A percentile compares a stretch with the other conserved stretches of the same genome.
phyloP scores from a whole-genome alignment of 2,888 invertebrate species.

The Apotomis betuletana region DNA sequence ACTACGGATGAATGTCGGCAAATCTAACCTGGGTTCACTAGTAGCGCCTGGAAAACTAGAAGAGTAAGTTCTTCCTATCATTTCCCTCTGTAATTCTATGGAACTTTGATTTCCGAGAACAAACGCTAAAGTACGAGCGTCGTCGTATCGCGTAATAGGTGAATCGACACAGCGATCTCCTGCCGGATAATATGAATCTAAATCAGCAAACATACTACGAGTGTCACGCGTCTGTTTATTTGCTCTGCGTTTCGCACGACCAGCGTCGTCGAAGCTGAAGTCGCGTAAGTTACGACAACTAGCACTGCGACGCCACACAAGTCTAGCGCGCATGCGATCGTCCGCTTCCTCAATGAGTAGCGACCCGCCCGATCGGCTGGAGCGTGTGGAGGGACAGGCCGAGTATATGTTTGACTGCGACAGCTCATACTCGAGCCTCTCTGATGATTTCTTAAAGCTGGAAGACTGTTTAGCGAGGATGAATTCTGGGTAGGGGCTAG shows the following conservation, averaged over 20 bases:
- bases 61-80: conserved; percentile 89
- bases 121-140: conserved; percentile 80
- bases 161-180: conserved; percentile 85
- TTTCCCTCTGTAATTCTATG: conserved; percentile 87
- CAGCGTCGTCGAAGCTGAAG: conserved; percentile 88
- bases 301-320: conserved; percentile 90
- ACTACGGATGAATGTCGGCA: conserved; percentile 85
- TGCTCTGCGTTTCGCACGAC: conserved; percentile 85
- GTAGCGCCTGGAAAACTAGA: conserved; percentile 93
- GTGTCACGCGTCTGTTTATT: conserved; percentile 65
- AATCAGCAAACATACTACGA: conserved; percentile 66
- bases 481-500: conserved; percentile 80
- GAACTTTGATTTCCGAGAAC: conserved; percentile 76
- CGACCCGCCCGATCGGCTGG: conserved; percentile 71
- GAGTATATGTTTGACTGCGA: conserved; percentile 84
- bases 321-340: conserved; percentile 62
- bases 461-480: conserved; percentile 74
- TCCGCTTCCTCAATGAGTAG: conserved; percentile 59
- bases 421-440: conserved; percentile 84
- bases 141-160: conserved; percentile 89
- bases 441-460: conserved; percentile 74
- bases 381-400: conserved; percentile 70
- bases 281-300: conserved; percentile 93
- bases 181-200: conserved; percentile 69
- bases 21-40: conserved; percentile 86